Conservation (phyloP, 2,888 invertebrate genomes). For the Lapara coniferarum region DNA sequence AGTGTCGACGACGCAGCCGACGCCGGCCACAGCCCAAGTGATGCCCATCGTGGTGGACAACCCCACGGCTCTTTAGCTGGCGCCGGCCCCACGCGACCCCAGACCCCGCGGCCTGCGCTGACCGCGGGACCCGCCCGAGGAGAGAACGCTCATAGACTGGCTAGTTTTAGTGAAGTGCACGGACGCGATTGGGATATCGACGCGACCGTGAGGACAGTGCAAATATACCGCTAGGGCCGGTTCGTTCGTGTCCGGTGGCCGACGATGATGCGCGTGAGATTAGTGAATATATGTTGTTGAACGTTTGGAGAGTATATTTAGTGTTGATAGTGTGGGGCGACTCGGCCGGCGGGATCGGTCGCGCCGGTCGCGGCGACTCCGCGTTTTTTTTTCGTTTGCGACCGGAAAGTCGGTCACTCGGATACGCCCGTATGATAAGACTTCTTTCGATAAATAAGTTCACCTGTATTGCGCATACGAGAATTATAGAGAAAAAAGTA, state of each 20-base stretch:
- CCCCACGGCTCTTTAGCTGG: conserved; percentile 40
- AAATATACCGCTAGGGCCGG: conserved; percentile 40
- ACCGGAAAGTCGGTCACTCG: conserved; percentile 80
- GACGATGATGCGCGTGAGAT: conserved; percentile 76
- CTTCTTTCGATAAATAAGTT: conserved; percentile 72
- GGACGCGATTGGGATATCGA: conserved; percentile 60
- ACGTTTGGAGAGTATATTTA: conserved; percentile 76
- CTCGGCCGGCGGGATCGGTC: conserved; percentile 38
- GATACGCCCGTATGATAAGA: conserved; percentile 72
- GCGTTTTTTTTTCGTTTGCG: conserved; percentile 65
- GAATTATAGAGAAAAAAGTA: conserved; percentile 76
- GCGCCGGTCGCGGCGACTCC: conserved; percentile 45
- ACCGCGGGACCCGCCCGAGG: conserved; percentile 49
- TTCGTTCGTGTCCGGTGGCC: conserved; percentile 73
- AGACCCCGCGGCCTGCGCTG: conserved; percentile 30
- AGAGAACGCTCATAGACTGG: conserved; percentile 82
- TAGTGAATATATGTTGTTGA: conserved; percentile 84
- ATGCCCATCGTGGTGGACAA: conserved; percentile 33
- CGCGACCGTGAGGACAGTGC: conserved; percentile 49
- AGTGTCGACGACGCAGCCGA: conserved; percentile 72
- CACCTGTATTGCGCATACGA: conserved; percentile 75
- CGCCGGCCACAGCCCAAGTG: conserved; percentile 50
- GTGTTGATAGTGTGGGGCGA: conserved; percentile 55
- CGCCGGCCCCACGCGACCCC: conserved; percentile 32
- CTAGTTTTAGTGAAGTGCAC: conserved; percentile 81